Evolutionary conservation across 2,113 vertebrate species (phyloP).

Genomic region (Nanorana parkeri): DNA sequence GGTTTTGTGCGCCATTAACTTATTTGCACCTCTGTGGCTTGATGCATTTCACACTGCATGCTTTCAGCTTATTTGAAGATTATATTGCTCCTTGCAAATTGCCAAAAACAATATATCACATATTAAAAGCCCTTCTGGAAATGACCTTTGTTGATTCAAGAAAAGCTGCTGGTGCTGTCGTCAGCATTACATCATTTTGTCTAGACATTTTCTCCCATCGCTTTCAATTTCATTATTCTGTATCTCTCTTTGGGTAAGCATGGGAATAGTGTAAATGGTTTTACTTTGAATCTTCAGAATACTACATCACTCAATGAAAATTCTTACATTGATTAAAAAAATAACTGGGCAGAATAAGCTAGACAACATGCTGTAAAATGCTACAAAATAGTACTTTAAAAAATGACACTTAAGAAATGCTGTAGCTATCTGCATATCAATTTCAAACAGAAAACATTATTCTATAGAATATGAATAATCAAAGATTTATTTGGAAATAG

Average conservation of each 20-base stretch:
- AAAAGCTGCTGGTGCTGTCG: slow-evolving; percentile 21
- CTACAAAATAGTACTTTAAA: not conserved
- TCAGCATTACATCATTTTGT: slow-evolving; percentile 40
- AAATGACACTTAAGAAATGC: not conserved
- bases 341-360: too few relatives aligned
- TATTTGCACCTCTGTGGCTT: slow-evolving; percentile 23
- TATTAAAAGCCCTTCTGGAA: slow-evolving; percentile 30
- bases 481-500: too few relatives aligned
- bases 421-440: not conserved
- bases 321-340: not conserved
- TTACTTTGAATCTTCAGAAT: slow-evolving; percentile 17
- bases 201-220: slow-evolving; percentile 27
- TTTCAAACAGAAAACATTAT: not conserved
- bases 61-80: slow-evolving; percentile 2
- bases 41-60: slow-evolving; percentile 1
- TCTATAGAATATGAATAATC: too few relatives aligned
- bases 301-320: not conserved
- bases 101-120: slow-evolving; percentile 35
- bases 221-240: slow-evolving; percentile 14
- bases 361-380: slow-evolving; percentile 6
- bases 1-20: not conserved
- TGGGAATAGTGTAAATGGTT: slow-evolving; percentile 7
- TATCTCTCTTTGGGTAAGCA: slow-evolving; percentile 30
- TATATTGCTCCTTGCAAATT: not conserved
- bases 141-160: slow-evolving; percentile 16